Percentiles rank a stretch among this genome's conserved stretches.
These are phyloP conservation scores for Anadara kagoshimensis DNA, from an alignment of 1,140 invertebrate genomes.

Conservation along the genomic window DNA sequence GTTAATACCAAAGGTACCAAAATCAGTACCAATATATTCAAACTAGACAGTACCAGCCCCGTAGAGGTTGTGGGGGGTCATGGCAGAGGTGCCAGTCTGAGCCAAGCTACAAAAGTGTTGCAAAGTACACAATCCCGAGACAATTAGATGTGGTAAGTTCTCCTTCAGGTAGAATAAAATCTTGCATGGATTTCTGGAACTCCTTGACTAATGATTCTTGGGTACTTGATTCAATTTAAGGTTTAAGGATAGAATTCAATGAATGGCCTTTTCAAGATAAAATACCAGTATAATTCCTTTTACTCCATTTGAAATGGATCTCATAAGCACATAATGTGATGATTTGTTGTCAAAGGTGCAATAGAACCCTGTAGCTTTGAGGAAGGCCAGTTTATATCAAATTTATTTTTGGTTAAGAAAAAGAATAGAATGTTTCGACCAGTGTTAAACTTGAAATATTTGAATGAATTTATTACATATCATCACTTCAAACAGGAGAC, in stretches of 20 bases:
- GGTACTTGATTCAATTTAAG: conserved; percentile 7
- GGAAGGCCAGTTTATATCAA: conserved; percentile 14
- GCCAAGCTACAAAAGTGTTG: no score
- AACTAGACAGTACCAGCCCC: no score
- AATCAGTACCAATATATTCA: no score
- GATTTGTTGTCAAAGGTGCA: conserved; percentile 26
- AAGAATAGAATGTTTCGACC: conserved; percentile 17
- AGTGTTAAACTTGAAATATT: conserved; percentile 32
- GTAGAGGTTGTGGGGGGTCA: no score
- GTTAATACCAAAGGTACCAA: no score
- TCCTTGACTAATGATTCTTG: conserved; percentile 1
- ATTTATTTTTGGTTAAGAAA: conserved; percentile 30
- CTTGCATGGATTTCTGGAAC: conserved; percentile 4
- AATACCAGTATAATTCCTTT: neutral
- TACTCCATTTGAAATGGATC: neutral
- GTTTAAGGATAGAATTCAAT: conserved; percentile 4
- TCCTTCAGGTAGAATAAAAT: no score
- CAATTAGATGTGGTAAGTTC: no score
- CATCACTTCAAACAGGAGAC: conserved; percentile 36
- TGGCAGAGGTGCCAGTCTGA: no score
- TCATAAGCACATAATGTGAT: conserved; percentile 10
- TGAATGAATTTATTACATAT: conserved; percentile 27
- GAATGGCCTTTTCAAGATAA: neutral
- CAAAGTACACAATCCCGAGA: no score
- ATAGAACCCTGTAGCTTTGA: neutral